These are phyloP conservation scores for Channa argus DNA, from an alignment of 2,113 vertebrate species.

Conservation along the genomic window DNA sequence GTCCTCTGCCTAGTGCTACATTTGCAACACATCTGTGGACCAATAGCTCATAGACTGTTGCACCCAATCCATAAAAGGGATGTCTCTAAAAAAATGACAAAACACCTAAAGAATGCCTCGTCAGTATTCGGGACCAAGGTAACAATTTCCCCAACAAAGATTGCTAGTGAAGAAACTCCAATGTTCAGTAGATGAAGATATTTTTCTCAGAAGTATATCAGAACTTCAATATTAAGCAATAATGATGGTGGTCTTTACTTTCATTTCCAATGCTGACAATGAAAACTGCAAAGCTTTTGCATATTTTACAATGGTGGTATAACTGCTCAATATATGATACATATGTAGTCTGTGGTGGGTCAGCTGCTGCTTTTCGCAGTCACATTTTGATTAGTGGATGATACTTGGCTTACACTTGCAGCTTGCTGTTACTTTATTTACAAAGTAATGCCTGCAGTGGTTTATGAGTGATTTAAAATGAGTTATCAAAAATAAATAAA, in stretches of 20 bases:
- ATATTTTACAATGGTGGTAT: constrained; percentile 7
- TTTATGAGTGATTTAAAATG: constrained; percentile 11
- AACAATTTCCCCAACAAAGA: not conserved
- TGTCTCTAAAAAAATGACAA: constrained; percentile 25
- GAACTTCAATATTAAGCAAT: not conserved
- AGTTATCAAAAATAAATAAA: constrained; percentile 17
- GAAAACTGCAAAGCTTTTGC: not conserved
- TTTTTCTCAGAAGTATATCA: not conserved
- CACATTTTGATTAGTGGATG: constrained; percentile 19
- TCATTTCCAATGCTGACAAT: constrained; percentile 7
- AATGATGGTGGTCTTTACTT: not conserved
- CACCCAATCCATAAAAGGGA: constrained; percentile 60
- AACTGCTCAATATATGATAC: not conserved
- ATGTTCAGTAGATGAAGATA: not conserved
- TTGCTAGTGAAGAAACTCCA: not conserved
- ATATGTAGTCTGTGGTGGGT: constrained; percentile 14
- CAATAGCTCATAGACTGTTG: constrained; percentile 24
- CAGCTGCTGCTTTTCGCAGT: constrained; percentile 8
- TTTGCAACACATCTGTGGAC: constrained; percentile 44
- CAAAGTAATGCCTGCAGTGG: not conserved
- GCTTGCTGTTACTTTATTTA: not conserved
- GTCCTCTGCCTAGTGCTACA: constrained; percentile 44
- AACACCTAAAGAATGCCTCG: not conserved
- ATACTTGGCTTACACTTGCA: not conserved
- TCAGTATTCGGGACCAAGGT: not conserved